phyloP scores from a whole-genome alignment of 2,797 vertebrate species.

The Periparus ater region DNA sequence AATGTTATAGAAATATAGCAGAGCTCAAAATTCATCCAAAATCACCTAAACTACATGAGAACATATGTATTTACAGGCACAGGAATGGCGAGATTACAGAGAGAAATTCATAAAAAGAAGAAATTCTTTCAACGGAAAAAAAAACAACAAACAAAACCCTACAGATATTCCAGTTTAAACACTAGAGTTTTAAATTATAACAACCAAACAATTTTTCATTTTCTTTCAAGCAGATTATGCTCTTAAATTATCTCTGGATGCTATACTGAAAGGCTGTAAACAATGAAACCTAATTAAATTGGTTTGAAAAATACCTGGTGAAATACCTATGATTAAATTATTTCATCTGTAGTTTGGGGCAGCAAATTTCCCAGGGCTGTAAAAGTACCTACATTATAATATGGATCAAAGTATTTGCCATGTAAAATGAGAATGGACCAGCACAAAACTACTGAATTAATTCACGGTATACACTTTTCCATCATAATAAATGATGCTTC shows the following conservation, averaged over 20 bases:
- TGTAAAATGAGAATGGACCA: constrained; percentile 37
- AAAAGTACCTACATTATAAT: not conserved
- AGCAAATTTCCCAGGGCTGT: constrained; percentile 29
- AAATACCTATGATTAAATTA: constrained; percentile 23
- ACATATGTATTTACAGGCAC: not conserved
- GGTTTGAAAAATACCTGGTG: not conserved
- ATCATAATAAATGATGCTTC: not conserved
- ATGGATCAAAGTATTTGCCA: constrained; percentile 12
- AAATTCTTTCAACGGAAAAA: not conserved
- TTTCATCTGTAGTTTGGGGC: not conserved
- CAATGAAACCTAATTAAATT: not conserved
- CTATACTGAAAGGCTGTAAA: not conserved
- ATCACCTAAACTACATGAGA: not conserved
- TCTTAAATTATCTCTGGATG: not conserved
- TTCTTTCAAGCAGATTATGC: not conserved
- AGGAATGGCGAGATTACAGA: not conserved
- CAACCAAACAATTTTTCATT: not conserved
- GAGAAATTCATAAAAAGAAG: not conserved
- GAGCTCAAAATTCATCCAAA: not conserved
- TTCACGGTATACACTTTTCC: not conserved
- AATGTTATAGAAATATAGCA: not conserved
- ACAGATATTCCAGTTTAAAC: not conserved
- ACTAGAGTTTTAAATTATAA: not conserved
- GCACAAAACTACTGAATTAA: constrained; percentile 29
- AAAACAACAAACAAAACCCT: not conserved